Evolutionary conservation across 2,113 vertebrate species (phyloP).

Genomic region (Chionodraco myersi): DNA sequence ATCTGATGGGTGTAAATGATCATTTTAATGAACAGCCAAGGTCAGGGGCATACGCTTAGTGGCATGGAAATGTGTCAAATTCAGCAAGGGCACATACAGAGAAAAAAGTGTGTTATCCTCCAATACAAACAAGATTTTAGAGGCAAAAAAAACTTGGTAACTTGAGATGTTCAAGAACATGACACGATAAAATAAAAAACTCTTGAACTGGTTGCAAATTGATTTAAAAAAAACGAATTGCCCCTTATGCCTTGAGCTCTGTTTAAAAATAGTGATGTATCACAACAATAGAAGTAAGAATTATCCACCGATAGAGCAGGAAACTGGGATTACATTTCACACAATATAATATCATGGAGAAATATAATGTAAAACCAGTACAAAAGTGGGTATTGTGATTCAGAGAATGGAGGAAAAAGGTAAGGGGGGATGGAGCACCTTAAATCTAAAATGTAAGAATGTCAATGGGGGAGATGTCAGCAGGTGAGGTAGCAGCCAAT

Average conservation of each 20-base stretch:
- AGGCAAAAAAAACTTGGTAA: background rate
- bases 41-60: constrained; percentile 15
- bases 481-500: constrained; percentile 90
- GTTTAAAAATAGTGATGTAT: constrained; percentile 10
- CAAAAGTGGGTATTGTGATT: constrained; percentile 1
- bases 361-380: constrained; percentile 25
- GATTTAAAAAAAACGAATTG: background rate
- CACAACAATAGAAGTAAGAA: constrained; percentile 75
- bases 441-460: constrained; percentile 84
- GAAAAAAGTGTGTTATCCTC: constrained; percentile 1
- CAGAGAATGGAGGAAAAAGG: constrained; percentile 16
- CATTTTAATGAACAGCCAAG: constrained; percentile 15
- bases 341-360: background rate
- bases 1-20: constrained; percentile 15
- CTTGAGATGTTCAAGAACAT: background rate
- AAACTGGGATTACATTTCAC: constrained; percentile 64
- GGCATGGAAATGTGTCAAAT: background rate
- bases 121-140: background rate
- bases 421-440: constrained; percentile 62
- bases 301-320: constrained; percentile 82
- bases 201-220: background rate
- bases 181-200: background rate
- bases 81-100: background rate
- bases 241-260: background rate
- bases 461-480: constrained; percentile 82